Base-by-base conservation (phyloP, 1,140 invertebrate species). In the Nephotettix cincticeps region DNA sequence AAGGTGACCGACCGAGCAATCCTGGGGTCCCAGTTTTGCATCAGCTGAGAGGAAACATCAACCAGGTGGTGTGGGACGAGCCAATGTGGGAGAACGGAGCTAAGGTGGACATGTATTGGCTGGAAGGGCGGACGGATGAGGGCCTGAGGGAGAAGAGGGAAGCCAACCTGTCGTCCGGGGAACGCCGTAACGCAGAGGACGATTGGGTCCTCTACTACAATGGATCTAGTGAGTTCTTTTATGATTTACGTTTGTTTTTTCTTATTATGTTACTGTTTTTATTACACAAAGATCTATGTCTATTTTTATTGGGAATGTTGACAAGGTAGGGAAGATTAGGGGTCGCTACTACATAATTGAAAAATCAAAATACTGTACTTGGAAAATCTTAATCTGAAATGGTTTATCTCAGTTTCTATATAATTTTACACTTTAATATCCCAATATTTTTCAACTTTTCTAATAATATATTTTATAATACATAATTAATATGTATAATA, bases 201-300 rank as follows among this genome's bases (percentile, higher is more conserved):
- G 75, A 86, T 14, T 94, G 94, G 88, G 84, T 84, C 43, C 77
- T 88, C 4, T 87, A 90, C 29, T 95, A 95, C 77, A 96, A 95
- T 79, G 94, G 92, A 63, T 90, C 90, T 32, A 86, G 89, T 86
- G 81, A 80, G 71, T 70, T 28, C 51, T 72, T 40, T 23, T 61
- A 71, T 63, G 14, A 47, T 68, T 21, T n/a, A 21, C 14, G 1
- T 14, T 2, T 47, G 1, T 68, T 23, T 43, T 67, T 67, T 67
- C 21, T 43, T 43, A n/a, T 28, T 11, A n/a, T 51, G 23, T n/a
- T n/a, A n/a, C n/a, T n/a, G n/a, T n/a, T n/a, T n/a, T n/a, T n/a
- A n/a, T n/a, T n/a, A n/a, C n/a, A n/a, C n/a, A n/a, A n/a, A n/a
- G n/a, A n/a, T n/a, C n/a, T n/a, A n/a, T n/a, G n/a, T n/a, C n/a